Evolutionary conservation across 2,888 invertebrate genomes (phyloP), one percentile per base, ranked within the genome.

Genomic region (Marasmarcha lunaedactyla): DNA sequence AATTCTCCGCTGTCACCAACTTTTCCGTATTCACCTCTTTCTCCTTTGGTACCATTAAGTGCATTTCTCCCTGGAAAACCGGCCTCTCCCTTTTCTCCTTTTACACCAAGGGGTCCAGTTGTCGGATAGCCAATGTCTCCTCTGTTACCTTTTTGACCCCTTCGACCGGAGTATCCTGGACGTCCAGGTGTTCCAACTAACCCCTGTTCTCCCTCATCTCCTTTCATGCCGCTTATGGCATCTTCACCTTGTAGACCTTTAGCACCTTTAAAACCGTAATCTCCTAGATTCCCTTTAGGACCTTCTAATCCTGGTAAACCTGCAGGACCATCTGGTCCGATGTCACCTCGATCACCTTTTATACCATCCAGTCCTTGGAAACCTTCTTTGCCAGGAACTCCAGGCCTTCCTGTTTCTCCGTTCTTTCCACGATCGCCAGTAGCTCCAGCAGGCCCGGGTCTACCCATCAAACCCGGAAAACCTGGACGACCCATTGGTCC

Each of bases 371-470:
- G 46, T 14, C 79, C 79, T 37, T 25, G 25, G 3, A 15, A 38
- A 9, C 71, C 71, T 3, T 38, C 38, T 35, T 4, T 89, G 39
- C 97, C 96, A 26, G 54, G 51, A 33, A 33, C 14, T 10, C 69
- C 69, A 9, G 35, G 13, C 39, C 47, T 51, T 20, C 71, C 71
- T 10, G 93, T 91, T 45, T 90, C 81, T 45, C 97, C 97, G 53
- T 85, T 85, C 59, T 89, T 89, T 34, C 95, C 95, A 42, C 88
- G 78, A 52, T 93, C 93, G 47, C 95, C 95, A 60, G 46, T 87
- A 11, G 46, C 42, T 15, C 69, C 69, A 14, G 5, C 37, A 1
- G 15, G 15, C 10, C 51, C 79, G 7, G 88, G 87, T 38, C 44
- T 52, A 43, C 73, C 74, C 20, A 55, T 54, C 36, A 53, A 36